Evolutionary conservation across 2,797 vertebrate genomes (phyloP).

Genomic region (Falco columbarius): DNA sequence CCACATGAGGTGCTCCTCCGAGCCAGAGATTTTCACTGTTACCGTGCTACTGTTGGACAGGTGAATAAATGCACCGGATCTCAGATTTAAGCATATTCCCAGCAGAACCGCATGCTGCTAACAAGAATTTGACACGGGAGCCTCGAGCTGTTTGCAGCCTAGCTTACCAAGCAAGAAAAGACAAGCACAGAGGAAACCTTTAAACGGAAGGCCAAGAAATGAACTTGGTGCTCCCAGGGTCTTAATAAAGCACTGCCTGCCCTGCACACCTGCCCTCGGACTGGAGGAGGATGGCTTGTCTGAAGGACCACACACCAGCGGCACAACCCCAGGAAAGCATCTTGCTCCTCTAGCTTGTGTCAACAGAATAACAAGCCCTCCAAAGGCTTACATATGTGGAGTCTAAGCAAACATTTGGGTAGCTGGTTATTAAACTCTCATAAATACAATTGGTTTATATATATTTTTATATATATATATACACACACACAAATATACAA

Average conservation of each 20-base stretch:
- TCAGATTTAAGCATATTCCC: not conserved
- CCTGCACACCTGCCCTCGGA: rapidly evolving
- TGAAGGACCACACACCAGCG: not conserved
- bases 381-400: not conserved
- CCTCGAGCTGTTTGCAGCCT: not conserved
- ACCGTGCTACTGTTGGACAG: not conserved
- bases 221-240: not conserved
- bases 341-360: not conserved
- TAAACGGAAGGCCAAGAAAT: not conserved
- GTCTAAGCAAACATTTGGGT: not conserved
- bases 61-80: not conserved
- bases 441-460: not conserved
- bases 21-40: not conserved
- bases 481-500: rapidly evolving
- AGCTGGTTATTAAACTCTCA: not conserved
- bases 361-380: not conserved
- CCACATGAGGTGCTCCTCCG: not conserved
- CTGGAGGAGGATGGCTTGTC: not conserved
- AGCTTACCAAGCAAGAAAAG: not conserved
- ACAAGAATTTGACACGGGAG: not conserved
- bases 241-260: not conserved
- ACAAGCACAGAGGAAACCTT: not conserved
- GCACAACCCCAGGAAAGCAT: not conserved
- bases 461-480: rapidly evolving
- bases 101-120: not conserved